Conservation (phyloP, 2,888 invertebrate species). For the Meiosimyza platycephala region DNA sequence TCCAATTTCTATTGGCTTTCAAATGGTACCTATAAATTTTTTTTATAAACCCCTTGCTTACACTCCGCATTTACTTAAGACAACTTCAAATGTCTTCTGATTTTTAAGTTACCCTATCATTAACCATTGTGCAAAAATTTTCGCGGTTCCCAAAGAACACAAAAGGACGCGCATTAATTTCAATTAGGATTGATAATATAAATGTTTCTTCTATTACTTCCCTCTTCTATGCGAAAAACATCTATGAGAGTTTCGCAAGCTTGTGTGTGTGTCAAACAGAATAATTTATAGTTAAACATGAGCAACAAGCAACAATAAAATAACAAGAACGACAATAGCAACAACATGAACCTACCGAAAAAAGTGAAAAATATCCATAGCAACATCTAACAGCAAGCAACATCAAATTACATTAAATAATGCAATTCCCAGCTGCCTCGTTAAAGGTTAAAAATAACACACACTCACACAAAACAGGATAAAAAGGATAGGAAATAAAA, state of each 20-base stretch:
- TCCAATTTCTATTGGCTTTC: too few species aligned
- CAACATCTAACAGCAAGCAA: conserved; percentile 27
- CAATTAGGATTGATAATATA: not conserved
- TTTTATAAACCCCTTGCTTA: too few species aligned
- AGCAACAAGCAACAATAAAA: conserved; percentile 9
- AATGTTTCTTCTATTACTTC: not conserved
- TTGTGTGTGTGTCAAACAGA: not conserved
- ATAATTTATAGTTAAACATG: conserved; percentile 19
- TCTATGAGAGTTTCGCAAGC: too few species aligned
- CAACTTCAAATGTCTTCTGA: too few species aligned
- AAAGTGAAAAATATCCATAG: conserved; percentile 45
- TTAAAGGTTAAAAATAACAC: conserved; percentile 53
- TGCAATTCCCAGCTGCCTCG: conserved; percentile 58
- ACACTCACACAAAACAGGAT: conserved; percentile 27
- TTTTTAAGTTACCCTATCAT: too few species aligned
- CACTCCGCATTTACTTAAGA: too few species aligned
- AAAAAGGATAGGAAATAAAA: not conserved
- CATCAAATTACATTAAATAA: conserved; percentile 51
- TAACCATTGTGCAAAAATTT: too few species aligned
- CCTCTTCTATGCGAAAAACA: not conserved
- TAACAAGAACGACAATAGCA: conserved; percentile 41
- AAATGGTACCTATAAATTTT: too few species aligned
- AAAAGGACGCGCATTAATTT: conserved; percentile 24
- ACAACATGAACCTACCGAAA: conserved; percentile 6
- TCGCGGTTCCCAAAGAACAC: too few species aligned